Conservation (phyloP, 1,140 invertebrate genomes). For the Ceratina australensis region DNA sequence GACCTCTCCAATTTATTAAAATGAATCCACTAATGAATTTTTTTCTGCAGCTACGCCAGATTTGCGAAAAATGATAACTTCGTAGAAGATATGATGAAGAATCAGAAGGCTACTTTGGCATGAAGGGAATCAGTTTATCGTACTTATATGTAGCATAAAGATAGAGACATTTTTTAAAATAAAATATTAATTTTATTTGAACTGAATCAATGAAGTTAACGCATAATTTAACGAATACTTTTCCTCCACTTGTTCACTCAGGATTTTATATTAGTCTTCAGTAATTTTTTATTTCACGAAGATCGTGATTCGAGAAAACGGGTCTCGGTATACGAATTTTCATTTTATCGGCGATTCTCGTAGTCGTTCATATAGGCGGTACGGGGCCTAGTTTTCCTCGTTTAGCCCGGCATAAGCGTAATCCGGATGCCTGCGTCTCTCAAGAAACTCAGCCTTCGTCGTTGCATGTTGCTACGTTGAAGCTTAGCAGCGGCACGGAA, state of each 20-base stretch:
- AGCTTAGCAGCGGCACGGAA: slow-evolving; percentile 68
- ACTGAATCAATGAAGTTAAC: no score
- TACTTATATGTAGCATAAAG: no score
- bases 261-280: no score
- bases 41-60: slow-evolving; percentile 69
- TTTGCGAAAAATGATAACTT: slow-evolving; percentile 67
- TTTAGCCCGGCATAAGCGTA: slow-evolving; percentile 52
- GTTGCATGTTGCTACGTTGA: slow-evolving; percentile 21
- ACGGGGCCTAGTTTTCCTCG: slow-evolving; percentile 39
- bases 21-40: background rate
- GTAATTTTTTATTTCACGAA: no score
- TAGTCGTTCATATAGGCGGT: background rate
- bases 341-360: slow-evolving; percentile 16
- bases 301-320: no score
- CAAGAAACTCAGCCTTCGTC: slow-evolving; percentile 39
- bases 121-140: slow-evolving; percentile 34
- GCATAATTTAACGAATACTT: background rate
- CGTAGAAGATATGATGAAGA: slow-evolving; percentile 51
- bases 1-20: no score
- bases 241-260: no score
- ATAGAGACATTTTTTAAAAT: background rate
- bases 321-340: background rate
- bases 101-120: slow-evolving; percentile 71
- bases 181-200: no score
- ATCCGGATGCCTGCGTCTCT: slow-evolving; percentile 56